A percentile compares a stretch with the other conserved stretches of the same genome.
Conservation (phyloP, 1,140 invertebrate species). For the Penaeus japonicus region DNA sequence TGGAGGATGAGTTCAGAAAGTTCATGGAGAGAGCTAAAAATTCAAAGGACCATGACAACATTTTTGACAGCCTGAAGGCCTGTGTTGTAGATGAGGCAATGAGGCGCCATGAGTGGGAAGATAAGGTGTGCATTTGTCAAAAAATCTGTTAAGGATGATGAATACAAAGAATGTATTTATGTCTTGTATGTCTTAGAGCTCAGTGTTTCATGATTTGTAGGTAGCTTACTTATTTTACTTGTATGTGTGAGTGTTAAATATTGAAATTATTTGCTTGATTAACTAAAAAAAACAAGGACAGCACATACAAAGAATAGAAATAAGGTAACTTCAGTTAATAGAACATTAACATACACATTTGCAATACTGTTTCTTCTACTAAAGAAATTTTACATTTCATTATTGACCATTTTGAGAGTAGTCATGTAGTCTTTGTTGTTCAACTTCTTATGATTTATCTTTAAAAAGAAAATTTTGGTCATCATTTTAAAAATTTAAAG, state of each 20-base stretch:
- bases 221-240: background rate
- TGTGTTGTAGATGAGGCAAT: slow-evolving; percentile 88
- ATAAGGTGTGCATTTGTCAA: slow-evolving; percentile 70
- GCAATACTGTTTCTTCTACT: too few relatives aligned
- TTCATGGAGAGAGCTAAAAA: slow-evolving; percentile 79
- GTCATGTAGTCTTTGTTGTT: background rate
- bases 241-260: too few relatives aligned
- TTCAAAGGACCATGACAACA: slow-evolving; percentile 80
- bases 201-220: too few relatives aligned
- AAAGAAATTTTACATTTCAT: too few relatives aligned
- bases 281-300: too few relatives aligned
- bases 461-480: background rate
- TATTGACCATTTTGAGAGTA: too few relatives aligned
- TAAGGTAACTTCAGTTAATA: too few relatives aligned
- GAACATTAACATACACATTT: too few relatives aligned
- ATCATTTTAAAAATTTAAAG: too few relatives aligned
- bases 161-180: background rate
- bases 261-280: too few relatives aligned
- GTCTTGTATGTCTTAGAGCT: too few relatives aligned
- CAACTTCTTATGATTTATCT: background rate
- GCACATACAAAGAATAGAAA: background rate
- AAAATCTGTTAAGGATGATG: background rate
- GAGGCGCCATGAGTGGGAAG: slow-evolving; percentile 90
- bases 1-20: slow-evolving; percentile 83
- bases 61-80: slow-evolving; percentile 90